Percentiles rank a stretch among this genome's conserved stretches.
phyloP scores from a whole-genome alignment of 2,888 invertebrate species.

The Drosophila demipolita region DNA sequence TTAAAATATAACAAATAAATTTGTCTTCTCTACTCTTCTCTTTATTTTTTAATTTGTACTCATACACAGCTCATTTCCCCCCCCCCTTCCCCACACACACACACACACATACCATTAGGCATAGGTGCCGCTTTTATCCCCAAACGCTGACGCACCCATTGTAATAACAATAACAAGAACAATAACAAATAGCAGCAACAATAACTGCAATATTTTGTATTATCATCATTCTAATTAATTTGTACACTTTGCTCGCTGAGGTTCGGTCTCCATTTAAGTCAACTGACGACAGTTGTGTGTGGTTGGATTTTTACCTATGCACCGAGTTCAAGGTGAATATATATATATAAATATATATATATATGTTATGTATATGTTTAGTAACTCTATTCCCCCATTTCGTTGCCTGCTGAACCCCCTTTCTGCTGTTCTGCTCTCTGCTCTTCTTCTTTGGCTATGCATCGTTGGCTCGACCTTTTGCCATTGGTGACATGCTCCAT shows the following conservation, averaged over 20 bases:
- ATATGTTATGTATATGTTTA: slow-evolving; percentile 1
- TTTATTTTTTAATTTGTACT: slow-evolving; percentile 29
- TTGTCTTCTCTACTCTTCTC: not conserved
- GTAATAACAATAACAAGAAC: slow-evolving; percentile 16
- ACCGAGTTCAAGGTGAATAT: slow-evolving; percentile 52
- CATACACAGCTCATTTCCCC: slow-evolving; percentile 15
- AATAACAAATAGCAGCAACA: not conserved
- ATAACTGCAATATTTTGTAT: slow-evolving; percentile 37
- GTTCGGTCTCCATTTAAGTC: slow-evolving; percentile 16
- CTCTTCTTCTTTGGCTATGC: slow-evolving; percentile 19
- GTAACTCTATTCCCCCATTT: not conserved
- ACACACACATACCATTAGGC: not conserved
- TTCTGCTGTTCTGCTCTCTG: not conserved
- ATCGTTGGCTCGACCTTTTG: slow-evolving; percentile 37
- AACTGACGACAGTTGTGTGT: slow-evolving; percentile 24
- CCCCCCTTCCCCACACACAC: not conserved
- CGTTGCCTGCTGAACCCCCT: not conserved
- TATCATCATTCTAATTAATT: slow-evolving; percentile 64
- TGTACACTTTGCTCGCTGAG: slow-evolving; percentile 27
- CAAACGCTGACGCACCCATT: slow-evolving; percentile 29
- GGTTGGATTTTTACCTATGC: slow-evolving; percentile 14
- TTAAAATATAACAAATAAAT: slow-evolving; percentile 50
- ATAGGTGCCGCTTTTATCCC: not conserved
- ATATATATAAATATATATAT: not conserved
- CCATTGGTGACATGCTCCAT: slow-evolving; percentile 43